Evolutionary conservation across 1,140 invertebrate genomes (phyloP).

Genomic region (Bombus turneri): DNA sequence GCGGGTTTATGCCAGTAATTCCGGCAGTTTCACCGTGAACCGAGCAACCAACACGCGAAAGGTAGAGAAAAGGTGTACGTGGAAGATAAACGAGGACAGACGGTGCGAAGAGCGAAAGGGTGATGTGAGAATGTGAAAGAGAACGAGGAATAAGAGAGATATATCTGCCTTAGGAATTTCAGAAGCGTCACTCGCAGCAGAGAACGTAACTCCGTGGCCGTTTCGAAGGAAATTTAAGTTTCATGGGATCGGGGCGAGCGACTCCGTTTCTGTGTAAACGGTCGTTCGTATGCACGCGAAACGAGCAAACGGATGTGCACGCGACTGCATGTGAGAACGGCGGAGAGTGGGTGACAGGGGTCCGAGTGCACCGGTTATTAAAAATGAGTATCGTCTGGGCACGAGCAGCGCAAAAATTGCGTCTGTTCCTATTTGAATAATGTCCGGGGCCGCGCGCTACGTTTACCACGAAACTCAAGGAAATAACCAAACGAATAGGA

Average conservation of each 20-base stretch:
- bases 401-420: conserved; percentile 49
- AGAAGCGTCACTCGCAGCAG: conserved; percentile 72
- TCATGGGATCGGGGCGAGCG: conserved; percentile 67
- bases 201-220: conserved; percentile 69
- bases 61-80: neutral
- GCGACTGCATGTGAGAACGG: neutral
- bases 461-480: neutral
- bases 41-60: conserved; percentile 8
- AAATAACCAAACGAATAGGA: conserved; percentile 1
- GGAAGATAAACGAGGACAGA: conserved; percentile 1
- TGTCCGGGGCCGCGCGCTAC: neutral
- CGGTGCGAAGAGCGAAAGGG: neutral
- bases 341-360: neutral
- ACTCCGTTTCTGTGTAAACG: conserved; percentile 54
- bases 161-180: conserved; percentile 75
- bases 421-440: conserved; percentile 51
- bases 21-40: conserved; percentile 69
- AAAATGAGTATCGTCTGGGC: conserved; percentile 51
- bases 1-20: conserved; percentile 77
- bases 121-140: neutral
- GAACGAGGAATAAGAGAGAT: conserved; percentile 30
- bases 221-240: conserved; percentile 78
- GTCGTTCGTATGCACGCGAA: conserved; percentile 60
- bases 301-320: conserved; percentile 58
- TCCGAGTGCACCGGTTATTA: conserved; percentile 44